Percentiles rank a stretch among this genome's conserved stretches.
Evolutionary conservation across 1,140 invertebrate species (phyloP).

Genomic region (Sarcophaga bullata): DNA sequence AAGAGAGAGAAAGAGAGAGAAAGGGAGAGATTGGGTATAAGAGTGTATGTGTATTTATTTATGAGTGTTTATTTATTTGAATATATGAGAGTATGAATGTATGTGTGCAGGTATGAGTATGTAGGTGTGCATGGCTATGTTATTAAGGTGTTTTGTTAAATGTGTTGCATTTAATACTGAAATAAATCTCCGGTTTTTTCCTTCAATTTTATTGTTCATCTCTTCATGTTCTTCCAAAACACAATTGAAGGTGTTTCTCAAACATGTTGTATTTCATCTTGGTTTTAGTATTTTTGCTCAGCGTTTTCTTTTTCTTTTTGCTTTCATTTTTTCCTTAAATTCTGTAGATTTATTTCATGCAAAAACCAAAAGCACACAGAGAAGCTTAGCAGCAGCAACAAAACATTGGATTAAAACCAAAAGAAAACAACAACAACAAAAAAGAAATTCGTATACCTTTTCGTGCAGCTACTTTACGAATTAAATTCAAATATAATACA

Average conservation of each 20-base stretch:
- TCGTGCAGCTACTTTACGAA: slow-evolving; percentile 26
- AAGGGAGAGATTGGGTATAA: no score
- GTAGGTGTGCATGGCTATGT: background rate
- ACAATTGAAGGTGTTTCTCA: slow-evolving; percentile 7
- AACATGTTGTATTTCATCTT: background rate
- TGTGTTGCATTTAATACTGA: slow-evolving; percentile 21
- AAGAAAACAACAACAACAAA: background rate
- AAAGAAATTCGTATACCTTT: background rate
- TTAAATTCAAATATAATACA: background rate
- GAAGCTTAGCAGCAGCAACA: no score
- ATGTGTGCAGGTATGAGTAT: background rate
- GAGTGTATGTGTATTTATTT: no score
- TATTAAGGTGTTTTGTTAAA: slow-evolving; percentile 20
- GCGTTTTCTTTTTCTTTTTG: background rate
- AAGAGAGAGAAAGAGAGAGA: no score
- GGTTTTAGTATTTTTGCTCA: background rate
- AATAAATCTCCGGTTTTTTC: slow-evolving; percentile 7
- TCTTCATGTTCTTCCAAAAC: background rate
- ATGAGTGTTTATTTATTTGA: background rate
- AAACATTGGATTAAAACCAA: background rate
- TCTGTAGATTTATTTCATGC: background rate
- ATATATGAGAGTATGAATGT: slow-evolving; percentile 3
- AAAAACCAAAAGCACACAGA: background rate
- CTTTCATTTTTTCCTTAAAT: background rate
- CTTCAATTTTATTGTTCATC: background rate